These are phyloP conservation scores for Eucera pruinosa DNA, from an alignment of 2,888 invertebrate genomes.

Conservation along the genomic window DNA sequence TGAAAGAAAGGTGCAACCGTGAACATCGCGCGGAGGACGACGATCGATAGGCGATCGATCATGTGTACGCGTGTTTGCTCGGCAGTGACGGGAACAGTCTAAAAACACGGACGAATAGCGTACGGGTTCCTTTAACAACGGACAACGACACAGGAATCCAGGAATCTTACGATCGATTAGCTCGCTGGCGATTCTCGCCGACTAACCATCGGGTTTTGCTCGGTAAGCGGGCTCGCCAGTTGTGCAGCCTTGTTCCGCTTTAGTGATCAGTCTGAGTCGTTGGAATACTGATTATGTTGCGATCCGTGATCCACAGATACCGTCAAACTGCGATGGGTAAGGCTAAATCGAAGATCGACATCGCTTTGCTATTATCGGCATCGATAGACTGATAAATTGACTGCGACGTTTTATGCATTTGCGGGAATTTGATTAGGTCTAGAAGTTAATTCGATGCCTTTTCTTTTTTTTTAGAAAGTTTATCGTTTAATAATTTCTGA, in stretches of 20 bases:
- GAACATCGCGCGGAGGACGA: conserved; percentile 1
- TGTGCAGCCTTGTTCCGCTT: conserved; percentile 12
- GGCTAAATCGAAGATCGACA: neutral
- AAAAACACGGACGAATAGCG: conserved; percentile 56
- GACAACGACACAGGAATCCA: conserved; percentile 45
- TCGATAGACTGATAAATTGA: no score
- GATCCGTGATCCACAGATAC: neutral
- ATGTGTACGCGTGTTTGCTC: neutral
- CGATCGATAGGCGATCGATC: conserved; percentile 11
- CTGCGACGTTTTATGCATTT: no score
- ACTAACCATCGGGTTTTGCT: conserved; percentile 20
- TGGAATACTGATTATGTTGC: neutral
- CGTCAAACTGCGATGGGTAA: neutral
- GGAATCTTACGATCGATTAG: conserved; percentile 18
- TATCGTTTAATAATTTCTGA: no score
- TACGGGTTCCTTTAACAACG: conserved; percentile 46
- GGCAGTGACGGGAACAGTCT: conserved; percentile 35
- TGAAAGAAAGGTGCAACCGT: conserved; percentile 1
- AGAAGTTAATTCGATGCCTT: no score
- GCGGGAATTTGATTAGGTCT: no score
- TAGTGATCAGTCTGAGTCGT: conserved; percentile 9
- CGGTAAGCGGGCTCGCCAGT: neutral
- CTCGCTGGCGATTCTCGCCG: conserved; percentile 18
- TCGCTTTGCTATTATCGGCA: conserved; percentile 3
- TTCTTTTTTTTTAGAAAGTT: no score